A percentile compares a stretch with the other conserved stretches of the same genome.
Conservation (phyloP, 2,797 vertebrate species). For the Myiothlypis chrysogaster region DNA sequence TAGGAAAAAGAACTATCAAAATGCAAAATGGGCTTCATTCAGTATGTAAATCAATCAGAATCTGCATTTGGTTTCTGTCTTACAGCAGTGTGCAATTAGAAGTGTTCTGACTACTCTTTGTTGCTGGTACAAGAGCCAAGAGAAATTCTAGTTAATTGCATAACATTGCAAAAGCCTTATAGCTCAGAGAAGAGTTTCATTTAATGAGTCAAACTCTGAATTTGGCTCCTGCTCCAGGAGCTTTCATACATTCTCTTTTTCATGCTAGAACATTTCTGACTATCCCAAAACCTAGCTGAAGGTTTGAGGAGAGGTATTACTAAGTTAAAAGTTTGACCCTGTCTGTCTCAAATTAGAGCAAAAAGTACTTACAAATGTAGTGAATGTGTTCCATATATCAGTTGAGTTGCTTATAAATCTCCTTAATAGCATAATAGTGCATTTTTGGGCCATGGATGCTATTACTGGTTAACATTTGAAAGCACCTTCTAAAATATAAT, state of each 20-base stretch:
- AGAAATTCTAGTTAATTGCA: constrained; percentile 23
- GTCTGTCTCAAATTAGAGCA: neutral
- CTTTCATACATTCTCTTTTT: neutral
- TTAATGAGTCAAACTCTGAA: neutral
- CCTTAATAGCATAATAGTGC: neutral
- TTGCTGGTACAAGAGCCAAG: neutral
- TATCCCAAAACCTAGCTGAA: neutral
- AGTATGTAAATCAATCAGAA: constrained; percentile 26
- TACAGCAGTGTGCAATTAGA: constrained; percentile 4
- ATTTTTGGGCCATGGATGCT: neutral
- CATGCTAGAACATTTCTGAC: neutral
- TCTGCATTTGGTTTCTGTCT: constrained; percentile 18
- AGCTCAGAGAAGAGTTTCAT: neutral
- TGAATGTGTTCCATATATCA: neutral
- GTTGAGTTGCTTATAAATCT: neutral
- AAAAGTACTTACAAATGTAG: neutral
- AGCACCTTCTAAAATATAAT: neutral
- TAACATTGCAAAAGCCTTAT: neutral
- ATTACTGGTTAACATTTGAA: neutral
- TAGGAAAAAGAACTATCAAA: neutral
- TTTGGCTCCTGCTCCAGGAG: neutral
- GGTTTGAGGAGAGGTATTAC: neutral
- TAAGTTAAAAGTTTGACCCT: neutral
- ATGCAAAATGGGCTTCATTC: neutral
- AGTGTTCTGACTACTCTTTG: constrained; percentile 6